A percentile compares a stretch with the other conserved stretches of the same genome.
phyloP scores from a whole-genome alignment of 2,797 vertebrate genomes.

The Enteromius viviparus region DNA sequence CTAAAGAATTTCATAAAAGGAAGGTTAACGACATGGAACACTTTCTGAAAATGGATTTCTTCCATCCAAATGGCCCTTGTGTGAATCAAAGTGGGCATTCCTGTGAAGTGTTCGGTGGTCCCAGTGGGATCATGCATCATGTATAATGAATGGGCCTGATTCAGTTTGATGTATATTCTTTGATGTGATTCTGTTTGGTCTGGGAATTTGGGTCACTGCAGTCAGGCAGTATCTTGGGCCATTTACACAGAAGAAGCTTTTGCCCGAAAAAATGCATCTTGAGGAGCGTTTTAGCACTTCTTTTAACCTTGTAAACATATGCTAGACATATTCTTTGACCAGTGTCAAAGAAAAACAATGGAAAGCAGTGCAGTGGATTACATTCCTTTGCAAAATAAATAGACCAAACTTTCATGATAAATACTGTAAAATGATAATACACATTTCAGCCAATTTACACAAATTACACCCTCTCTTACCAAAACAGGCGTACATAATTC shows the following conservation, averaged over 20 bases:
- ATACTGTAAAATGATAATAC: neutral
- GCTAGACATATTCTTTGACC: neutral
- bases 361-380: neutral
- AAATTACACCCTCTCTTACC: constrained; percentile 9
- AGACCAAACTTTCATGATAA: neutral
- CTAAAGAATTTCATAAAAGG: constrained; percentile 11
- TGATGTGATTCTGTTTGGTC: constrained; percentile 14
- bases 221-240: constrained; percentile 9
- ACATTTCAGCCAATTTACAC: constrained; percentile 9
- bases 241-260: neutral
- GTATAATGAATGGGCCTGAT: constrained; percentile 44
- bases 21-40: neutral
- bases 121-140: constrained; percentile 23
- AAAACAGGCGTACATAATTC: constrained; percentile 46
- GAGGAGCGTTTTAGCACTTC: neutral
- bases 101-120: constrained; percentile 10
- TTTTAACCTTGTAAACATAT: neutral
- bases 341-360: neutral
- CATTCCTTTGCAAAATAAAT: neutral
- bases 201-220: constrained; percentile 33
- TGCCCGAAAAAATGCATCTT: neutral
- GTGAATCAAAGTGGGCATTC: constrained; percentile 30
- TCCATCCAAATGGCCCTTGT: constrained; percentile 21
- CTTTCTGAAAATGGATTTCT: constrained; percentile 30
- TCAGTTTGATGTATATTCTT: constrained; percentile 43